Evolutionary conservation across 2,113 vertebrate species (phyloP).

Genomic region (Bothrops jararaca): DNA sequence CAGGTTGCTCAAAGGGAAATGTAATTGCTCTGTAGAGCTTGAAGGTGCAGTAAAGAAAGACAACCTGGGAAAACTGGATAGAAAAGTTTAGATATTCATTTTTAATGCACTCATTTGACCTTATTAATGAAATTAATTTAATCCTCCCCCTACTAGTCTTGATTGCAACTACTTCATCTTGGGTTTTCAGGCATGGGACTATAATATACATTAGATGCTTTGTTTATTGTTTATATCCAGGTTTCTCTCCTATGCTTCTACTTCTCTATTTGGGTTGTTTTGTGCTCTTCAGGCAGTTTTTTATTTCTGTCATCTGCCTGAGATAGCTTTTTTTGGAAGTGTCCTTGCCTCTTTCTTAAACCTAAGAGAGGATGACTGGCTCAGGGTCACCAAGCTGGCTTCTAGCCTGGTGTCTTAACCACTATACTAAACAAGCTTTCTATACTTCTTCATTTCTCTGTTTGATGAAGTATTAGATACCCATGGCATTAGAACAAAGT

Average conservation of each 20-base stretch:
- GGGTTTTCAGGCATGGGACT: not conserved
- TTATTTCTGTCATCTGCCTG: not conserved
- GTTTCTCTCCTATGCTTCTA: rapidly evolving
- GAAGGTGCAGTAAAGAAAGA: constrained; percentile 45
- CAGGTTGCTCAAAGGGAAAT: constrained; percentile 62
- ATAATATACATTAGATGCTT: constrained; percentile 25
- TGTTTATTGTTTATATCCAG: constrained; percentile 9
- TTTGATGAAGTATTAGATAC: not conserved
- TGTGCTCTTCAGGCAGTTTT: not conserved
- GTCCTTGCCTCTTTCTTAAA: not conserved
- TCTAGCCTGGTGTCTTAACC: not conserved
- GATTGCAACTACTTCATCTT: constrained; percentile 35
- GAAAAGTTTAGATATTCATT: constrained; percentile 28
- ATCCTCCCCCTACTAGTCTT: constrained; percentile 24
- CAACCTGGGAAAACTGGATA: constrained; percentile 29
- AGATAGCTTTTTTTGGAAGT: not conserved
- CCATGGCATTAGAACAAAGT: not conserved
- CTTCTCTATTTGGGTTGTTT: not conserved
- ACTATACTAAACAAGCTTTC: not conserved
- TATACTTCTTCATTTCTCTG: not conserved
- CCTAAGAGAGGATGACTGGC: not conserved
- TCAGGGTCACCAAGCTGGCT: not conserved
- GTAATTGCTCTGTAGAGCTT: constrained; percentile 59
- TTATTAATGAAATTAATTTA: constrained; percentile 42
- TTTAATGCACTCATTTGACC: constrained; percentile 50